Base-by-base conservation (phyloP, 2,888 invertebrate species). In the Hylaea fasciaria region DNA sequence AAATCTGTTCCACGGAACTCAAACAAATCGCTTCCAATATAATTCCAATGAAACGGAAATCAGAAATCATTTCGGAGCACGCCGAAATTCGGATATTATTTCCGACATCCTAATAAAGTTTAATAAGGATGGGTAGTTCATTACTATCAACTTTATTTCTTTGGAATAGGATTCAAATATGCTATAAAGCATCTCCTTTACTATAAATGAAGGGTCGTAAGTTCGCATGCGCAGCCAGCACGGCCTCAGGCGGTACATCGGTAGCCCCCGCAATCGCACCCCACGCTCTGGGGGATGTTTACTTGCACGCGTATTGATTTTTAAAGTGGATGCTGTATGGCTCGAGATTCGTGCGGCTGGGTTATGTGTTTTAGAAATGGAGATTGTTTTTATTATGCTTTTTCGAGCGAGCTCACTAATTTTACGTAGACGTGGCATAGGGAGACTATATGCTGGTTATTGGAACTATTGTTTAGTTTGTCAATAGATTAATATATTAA, bases 211-310 rank as follows among this genome's bases (percentile, higher is more conserved):
- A 69, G 70, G 74, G 69, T 55, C 35, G 45, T 22, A 45, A 74
- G 67, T 49, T 62, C 75, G 78, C 77, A 75, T 77, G 78, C 77
- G 76, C 72, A 66, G 57, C 50, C 35, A 48, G 41, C 28, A 49
- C 40, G 44, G 57, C 69, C 62, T 29, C 43, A 55, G 64, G 66
- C 69, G 37, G 57, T 51, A 64, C 66, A 61, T 61, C 44, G 50
- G 57, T 55, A 56, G 65, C 65, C 51, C 57, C 64, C 65, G 17
- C 59, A 60, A 64, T 57, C 65, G 66, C 57, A 64, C 67, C 62
- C 64, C 59, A 53, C 61, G 65, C 51, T 66, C 43, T 54, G 49
- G 59, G 64, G 54, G 62, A 56, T 69, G 66, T 66, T 70, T 70
- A 70, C 70, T 69, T 70, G 70, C 70, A 72, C 69, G 68, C 62